Conservation (phyloP, 1,140 invertebrate genomes). For the Metopolophium dirhodum region DNA sequence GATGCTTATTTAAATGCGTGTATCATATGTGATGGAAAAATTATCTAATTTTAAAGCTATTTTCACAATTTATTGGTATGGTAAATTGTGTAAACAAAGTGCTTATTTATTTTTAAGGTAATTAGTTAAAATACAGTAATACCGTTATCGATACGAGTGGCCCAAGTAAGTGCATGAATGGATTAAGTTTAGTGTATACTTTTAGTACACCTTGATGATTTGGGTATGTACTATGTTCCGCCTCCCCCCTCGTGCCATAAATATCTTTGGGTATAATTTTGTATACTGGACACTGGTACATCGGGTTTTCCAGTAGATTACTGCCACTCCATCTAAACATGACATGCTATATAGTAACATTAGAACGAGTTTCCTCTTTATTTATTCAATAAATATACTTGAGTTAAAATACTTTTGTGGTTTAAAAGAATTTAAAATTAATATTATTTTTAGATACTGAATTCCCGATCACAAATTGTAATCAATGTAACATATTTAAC, state of each 20-base stretch:
- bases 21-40: neutral
- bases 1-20: slow-evolving; percentile 6
- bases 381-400: neutral
- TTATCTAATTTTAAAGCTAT: neutral
- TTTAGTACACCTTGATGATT: slow-evolving; percentile 1
- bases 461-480: neutral
- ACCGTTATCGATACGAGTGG: neutral
- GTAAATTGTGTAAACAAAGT: neutral
- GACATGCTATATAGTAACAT: neutral
- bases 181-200: neutral
- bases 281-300: neutral
- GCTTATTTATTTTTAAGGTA: neutral
- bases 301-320: neutral
- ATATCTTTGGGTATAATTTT: neutral
- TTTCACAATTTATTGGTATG: neutral
- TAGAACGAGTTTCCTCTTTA: neutral
- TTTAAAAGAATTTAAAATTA: neutral
- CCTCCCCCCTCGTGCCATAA: neutral
- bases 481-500: neutral
- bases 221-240: too few species aligned
- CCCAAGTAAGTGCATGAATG: neutral
- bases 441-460: neutral
- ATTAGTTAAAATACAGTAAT: neutral
- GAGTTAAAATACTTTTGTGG: neutral
- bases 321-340: neutral